A percentile compares a stretch with the other conserved stretches of the same genome.
Conservation (phyloP, 2,113 vertebrate species). For the Mesocricetus auratus region DNA sequence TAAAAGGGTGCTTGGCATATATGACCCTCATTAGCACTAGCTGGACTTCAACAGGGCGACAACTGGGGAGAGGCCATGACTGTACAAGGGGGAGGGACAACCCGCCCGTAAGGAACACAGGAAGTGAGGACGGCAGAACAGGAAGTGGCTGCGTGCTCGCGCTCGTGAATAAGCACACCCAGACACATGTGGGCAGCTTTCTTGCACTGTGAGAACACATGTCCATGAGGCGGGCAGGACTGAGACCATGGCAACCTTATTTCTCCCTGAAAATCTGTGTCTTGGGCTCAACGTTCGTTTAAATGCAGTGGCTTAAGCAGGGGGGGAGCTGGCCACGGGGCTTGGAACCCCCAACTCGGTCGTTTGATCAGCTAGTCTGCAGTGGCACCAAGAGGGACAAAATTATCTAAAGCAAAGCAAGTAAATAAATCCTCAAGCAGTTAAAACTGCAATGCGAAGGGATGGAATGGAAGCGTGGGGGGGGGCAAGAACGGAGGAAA, state of each 20-base stretch:
- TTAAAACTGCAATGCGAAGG: not conserved
- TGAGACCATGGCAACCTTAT: accelerated
- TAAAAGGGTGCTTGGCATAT: not conserved
- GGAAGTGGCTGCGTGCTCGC: not conserved
- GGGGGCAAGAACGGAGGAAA: not conserved
- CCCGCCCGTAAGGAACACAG: not conserved
- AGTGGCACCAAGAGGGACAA: too few relatives aligned
- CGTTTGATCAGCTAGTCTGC: not conserved
- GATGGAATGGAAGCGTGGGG: not conserved
- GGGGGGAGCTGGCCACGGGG: not conserved
- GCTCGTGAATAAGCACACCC: not conserved
- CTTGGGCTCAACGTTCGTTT: not conserved
- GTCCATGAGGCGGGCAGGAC: not conserved
- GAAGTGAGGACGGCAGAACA: not conserved
- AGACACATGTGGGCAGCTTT: not conserved
- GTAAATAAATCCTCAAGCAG: not conserved
- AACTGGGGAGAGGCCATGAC: not conserved
- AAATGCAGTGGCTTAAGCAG: not conserved
- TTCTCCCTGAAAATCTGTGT: not conserved
- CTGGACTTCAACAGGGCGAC: not conserved
- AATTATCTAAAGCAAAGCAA: not conserved
- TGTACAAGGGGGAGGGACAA: not conserved
- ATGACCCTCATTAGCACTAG: too few relatives aligned
- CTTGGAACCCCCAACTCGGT: not conserved
- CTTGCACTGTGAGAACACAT: not conserved